Evolutionary conservation across 92 coral and sea anemone species (phyloP).

Genomic region (Zoanthus gigantus): DNA sequence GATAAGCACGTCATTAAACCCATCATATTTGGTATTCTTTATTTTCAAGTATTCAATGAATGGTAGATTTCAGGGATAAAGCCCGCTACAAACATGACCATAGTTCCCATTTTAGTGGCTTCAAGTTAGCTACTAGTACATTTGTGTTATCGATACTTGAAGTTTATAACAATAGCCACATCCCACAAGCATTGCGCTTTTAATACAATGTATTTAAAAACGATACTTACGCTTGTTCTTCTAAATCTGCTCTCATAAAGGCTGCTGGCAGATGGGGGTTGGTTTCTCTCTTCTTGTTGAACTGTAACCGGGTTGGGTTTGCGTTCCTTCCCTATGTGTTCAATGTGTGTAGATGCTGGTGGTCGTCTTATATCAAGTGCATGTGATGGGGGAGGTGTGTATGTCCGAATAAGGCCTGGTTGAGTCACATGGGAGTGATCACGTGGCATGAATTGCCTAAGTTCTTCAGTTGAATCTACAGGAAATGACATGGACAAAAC

Average conservation of each 20-base stretch:
- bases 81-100: no score
- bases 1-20: no score
- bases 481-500: background rate
- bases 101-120: no score
- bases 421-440: constrained; percentile 33
- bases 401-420: constrained; percentile 55
- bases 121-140: no score
- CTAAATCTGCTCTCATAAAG: constrained; percentile 83
- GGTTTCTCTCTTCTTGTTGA: constrained; percentile 80
- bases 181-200: no score
- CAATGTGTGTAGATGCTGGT: constrained; percentile 56
- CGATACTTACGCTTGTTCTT: constrained; percentile 53
- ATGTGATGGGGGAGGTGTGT: constrained; percentile 45
- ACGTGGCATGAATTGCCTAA: constrained; percentile 13
- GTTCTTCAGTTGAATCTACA: constrained; percentile 44
- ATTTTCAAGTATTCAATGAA: no score
- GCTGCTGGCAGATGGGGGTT: constrained; percentile 86
- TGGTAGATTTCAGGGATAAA: no score
- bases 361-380: constrained; percentile 66
- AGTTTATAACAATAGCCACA: no score
- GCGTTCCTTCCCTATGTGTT: constrained; percentile 49
- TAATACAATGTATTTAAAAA: no score
- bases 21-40: no score
- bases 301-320: constrained; percentile 75
- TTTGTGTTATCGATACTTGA: no score